Conservation (phyloP, 2,888 invertebrate species). For the Gymnoscelis rufifasciata region DNA sequence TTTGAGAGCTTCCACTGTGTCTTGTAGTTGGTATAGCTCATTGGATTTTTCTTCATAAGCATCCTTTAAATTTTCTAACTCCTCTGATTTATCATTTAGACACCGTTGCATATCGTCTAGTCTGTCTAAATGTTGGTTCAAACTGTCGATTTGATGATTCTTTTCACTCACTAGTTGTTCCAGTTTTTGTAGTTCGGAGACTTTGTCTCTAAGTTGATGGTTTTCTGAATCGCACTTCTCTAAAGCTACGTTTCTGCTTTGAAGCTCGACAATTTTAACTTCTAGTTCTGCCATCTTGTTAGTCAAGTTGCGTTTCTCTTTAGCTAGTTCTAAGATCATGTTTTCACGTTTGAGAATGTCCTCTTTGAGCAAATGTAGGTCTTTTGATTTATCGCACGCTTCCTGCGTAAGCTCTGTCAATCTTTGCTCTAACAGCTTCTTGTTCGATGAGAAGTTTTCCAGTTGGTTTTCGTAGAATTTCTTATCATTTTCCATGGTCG, state of each 20-base stretch:
- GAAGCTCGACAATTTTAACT: slow-evolving; percentile 70
- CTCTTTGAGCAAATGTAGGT: slow-evolving; percentile 74
- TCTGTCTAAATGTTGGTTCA: slow-evolving; percentile 72
- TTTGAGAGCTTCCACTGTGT: slow-evolving; percentile 54
- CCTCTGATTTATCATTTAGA: slow-evolving; percentile 70
- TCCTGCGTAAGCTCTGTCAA: slow-evolving; percentile 78
- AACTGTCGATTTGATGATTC: slow-evolving; percentile 72
- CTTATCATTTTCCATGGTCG: slow-evolving; percentile 75
- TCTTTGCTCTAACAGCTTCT: slow-evolving; percentile 75
- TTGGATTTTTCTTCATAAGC: slow-evolving; percentile 69
- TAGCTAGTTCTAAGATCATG: slow-evolving; percentile 77
- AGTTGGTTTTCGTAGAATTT: slow-evolving; percentile 78
- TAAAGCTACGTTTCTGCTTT: slow-evolving; percentile 58
- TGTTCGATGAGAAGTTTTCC: slow-evolving; percentile 73
- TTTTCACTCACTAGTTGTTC: slow-evolving; percentile 78
- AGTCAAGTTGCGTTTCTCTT: slow-evolving; percentile 77
- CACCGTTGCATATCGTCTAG: slow-evolving; percentile 72
- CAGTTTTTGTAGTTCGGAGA: slow-evolving; percentile 67
- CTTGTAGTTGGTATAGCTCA: slow-evolving; percentile 63
- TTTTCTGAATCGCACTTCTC: slow-evolving; percentile 63
- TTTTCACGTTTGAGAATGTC: slow-evolving; percentile 78
- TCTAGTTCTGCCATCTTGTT: slow-evolving; percentile 69
- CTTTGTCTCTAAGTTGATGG: slow-evolving; percentile 70
- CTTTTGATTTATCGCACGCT: slow-evolving; percentile 73
- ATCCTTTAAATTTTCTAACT: slow-evolving; percentile 65